Base-by-base conservation (phyloP, 2,888 invertebrate genomes). In the Smittia aterrima region DNA sequence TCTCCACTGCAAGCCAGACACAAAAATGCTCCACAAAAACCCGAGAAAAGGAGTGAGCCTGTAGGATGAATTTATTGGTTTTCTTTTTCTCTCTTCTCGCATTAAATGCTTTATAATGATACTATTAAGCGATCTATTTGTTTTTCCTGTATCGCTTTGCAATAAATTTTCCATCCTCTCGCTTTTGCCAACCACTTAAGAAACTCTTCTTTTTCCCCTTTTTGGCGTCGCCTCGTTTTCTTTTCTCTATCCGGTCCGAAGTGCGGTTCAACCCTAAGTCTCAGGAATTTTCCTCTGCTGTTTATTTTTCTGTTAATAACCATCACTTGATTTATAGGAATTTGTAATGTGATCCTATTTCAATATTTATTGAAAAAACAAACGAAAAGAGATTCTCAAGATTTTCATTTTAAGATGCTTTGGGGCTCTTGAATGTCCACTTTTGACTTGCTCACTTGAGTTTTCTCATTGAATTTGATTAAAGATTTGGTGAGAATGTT, bases 261-360 rank as follows among this genome's bases (percentile, higher is more conserved):
- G 25, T 70, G 70, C 54, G 70, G 70, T 70, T 70, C 70, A 70
- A 70, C 70, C 70, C 70, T 54, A 32, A 54, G 32, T 53, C 53
- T 53, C 9, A 54, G 70, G 70, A 70, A 70, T 70, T 70, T 32
- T 27, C 27, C 25, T 9, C 22, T 58, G 7, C 47, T 71, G 72
- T 72, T 72, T 72, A 72, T 40, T 62, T 71, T 72, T 62, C 72
- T 62, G 62, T 72, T 62, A 72, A 72, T 72, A 72, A 72, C 72
- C 72, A 72, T 62, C 72, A 72, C 72, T 72, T 72, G 72, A 72
- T 72, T 72, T 72, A 72, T 72, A 40, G 72, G 72, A 72, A 72
- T 72, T 72, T 62, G 32, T 40, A 72, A 72, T 72, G 47, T 72
- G 62, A 72, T 72, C 72, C 72, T 72, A 38, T 72, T 62, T 62